These are phyloP conservation scores for Tympanoctomys barrerae DNA, from an alignment of 2,797 vertebrate species.

Conservation along the genomic window DNA sequence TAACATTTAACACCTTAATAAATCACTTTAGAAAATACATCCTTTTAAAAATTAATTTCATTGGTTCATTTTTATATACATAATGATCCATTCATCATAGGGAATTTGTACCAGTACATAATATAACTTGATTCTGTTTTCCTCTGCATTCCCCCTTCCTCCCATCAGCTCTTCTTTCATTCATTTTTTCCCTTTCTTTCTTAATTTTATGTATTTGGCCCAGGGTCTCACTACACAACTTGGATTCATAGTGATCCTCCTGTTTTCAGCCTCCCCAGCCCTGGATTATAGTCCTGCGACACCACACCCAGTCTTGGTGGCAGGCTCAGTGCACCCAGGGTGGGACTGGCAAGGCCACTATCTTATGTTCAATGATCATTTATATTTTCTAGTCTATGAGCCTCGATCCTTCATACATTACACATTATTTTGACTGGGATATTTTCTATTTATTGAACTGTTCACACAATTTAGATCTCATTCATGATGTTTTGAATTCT, in stretches of 20 bases:
- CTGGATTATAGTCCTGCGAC: too few relatives aligned
- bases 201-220: too few relatives aligned
- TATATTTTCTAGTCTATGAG: neutral
- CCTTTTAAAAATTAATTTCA: neutral
- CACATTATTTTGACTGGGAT: neutral
- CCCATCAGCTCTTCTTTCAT: neutral
- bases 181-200: too few relatives aligned
- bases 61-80: neutral
- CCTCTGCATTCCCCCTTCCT: neutral
- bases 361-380: neutral
- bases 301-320: too few relatives aligned
- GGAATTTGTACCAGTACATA: neutral
- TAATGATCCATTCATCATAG: neutral
- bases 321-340: too few relatives aligned
- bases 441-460: conserved; percentile 25
- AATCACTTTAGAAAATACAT: conserved; percentile 35
- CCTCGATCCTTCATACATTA: neutral
- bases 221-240: too few relatives aligned
- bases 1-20: neutral
- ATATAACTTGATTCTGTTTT: neutral
- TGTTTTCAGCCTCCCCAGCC: too few relatives aligned
- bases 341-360: neutral
- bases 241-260: too few relatives aligned
- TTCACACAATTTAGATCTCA: neutral
- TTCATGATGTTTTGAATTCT: neutral